A percentile compares a stretch with the other conserved stretches of the same genome.
phyloP scores from a whole-genome alignment of 2,888 invertebrate species.

The Eledona agricola region DNA sequence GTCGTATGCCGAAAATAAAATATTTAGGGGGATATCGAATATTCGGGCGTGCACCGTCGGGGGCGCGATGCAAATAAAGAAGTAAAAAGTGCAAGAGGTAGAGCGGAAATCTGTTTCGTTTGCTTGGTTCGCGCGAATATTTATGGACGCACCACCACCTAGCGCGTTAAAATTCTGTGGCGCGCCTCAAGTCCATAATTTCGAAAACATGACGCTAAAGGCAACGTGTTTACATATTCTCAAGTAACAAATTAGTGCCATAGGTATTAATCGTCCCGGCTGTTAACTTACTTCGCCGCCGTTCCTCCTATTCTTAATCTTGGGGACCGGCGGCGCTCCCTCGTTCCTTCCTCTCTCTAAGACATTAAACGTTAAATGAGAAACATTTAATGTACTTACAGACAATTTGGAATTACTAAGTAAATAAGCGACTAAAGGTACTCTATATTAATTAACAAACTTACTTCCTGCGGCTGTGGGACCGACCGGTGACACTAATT shows the following conservation, averaged over 20 bases:
- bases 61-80: too few relatives aligned
- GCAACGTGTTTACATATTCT: conserved; percentile 55
- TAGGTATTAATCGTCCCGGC: conserved; percentile 55
- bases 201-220: conserved; percentile 6
- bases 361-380: conserved; percentile 49
- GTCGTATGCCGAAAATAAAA: too few relatives aligned
- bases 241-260: conserved; percentile 57
- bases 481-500: conserved; percentile 33
- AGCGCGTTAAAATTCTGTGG: conserved; percentile 11
- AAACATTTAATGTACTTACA: conserved; percentile 48
- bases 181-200: conserved; percentile 14
- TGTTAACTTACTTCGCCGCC: conserved; percentile 42
- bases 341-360: conserved; percentile 38
- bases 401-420: conserved; percentile 48
- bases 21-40: too few relatives aligned
- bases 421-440: conserved; percentile 50
- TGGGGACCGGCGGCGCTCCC: conserved; percentile 42
- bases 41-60: too few relatives aligned
- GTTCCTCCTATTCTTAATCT: conserved; percentile 47
- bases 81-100: too few relatives aligned
- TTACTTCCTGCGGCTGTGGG: conserved; percentile 35
- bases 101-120: too few relatives aligned
- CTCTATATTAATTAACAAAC: conserved; percentile 52
- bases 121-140: conserved; percentile 1
- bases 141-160: conserved; percentile 4